phyloP scores from a whole-genome alignment of 2,888 invertebrate genomes.

The Phyllotreta cruciferae region DNA sequence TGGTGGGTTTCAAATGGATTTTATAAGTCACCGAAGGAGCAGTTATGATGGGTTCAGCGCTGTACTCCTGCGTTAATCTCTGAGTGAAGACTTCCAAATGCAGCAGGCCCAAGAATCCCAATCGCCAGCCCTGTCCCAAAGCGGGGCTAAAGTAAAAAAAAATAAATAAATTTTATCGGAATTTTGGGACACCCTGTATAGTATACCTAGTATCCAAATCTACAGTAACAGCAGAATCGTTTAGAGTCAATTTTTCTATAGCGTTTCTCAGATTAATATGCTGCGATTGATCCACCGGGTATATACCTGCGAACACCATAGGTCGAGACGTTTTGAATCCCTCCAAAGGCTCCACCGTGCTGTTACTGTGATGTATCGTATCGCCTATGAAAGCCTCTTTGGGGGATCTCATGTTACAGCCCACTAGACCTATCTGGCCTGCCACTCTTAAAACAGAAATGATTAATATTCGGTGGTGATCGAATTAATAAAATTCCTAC shows the following conservation, averaged over 20 bases:
- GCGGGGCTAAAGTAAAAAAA: slow-evolving; percentile 72
- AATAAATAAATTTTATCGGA: not conserved
- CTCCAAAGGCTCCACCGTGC: slow-evolving; percentile 66
- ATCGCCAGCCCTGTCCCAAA: slow-evolving; percentile 86
- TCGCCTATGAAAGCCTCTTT: slow-evolving; percentile 81
- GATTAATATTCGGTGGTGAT: not conserved
- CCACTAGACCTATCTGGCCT: slow-evolving; percentile 93
- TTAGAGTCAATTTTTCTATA: slow-evolving; percentile 89
- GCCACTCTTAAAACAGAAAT: slow-evolving; percentile 64
- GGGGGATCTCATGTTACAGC: slow-evolving; percentile 78
- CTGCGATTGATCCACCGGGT: slow-evolving; percentile 90
- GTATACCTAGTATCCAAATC: slow-evolving; percentile 85
- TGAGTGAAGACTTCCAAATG: slow-evolving; percentile 91
- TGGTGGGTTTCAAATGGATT: slow-evolving; percentile 76
- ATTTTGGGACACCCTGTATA: too few species aligned
- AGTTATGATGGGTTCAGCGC: slow-evolving; percentile 81
- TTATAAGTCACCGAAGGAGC: slow-evolving; percentile 88
- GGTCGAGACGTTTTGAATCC: slow-evolving; percentile 75
- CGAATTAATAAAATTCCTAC: slow-evolving; percentile 59
- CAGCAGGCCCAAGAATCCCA: slow-evolving; percentile 85
- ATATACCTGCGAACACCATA: slow-evolving; percentile 89
- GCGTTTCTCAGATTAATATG: slow-evolving; percentile 77
- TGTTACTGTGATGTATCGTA: slow-evolving; percentile 68
- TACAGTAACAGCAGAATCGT: slow-evolving; percentile 91
- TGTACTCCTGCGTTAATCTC: slow-evolving; percentile 83